Evolutionary conservation across 1,140 invertebrate species (phyloP).

Genomic region (Acyrthosiphon pisum): DNA sequence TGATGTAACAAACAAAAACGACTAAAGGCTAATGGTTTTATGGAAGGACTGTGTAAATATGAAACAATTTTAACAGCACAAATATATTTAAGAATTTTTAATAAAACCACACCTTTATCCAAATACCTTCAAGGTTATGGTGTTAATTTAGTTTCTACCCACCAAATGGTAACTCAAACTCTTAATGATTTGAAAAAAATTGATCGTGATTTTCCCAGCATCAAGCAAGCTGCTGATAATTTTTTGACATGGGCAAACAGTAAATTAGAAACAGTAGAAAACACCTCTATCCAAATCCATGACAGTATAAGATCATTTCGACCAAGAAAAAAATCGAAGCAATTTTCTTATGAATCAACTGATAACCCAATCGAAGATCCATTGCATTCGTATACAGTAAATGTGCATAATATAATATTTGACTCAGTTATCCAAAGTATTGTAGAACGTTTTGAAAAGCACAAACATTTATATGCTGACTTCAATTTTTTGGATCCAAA

Average conservation of each 20-base stretch:
- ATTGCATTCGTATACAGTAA: neutral
- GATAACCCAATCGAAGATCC: neutral
- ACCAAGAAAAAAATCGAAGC: neutral
- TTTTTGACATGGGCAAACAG: neutral
- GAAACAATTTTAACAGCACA: neutral
- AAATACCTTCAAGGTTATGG: conserved; percentile 14
- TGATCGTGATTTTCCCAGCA: neutral
- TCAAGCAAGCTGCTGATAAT: conserved; percentile 5
- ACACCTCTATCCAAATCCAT: neutral
- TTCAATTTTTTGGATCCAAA: neutral
- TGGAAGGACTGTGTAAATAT: neutral
- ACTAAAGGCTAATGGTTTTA: neutral
- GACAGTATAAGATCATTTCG: neutral
- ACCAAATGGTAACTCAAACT: neutral
- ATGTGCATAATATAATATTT: conserved; percentile 11
- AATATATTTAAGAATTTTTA: conserved; percentile 28
- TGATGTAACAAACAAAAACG: conserved; percentile 2
- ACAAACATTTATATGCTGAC: neutral
- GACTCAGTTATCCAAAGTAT: conserved; percentile 10
- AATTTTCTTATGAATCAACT: neutral
- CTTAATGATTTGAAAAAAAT: neutral
- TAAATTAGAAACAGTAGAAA: neutral
- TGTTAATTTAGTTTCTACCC: neutral
- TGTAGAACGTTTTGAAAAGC: neutral
- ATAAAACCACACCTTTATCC: neutral